Conservation (phyloP, 2,113 vertebrate species). For the Motacilla alba region DNA sequence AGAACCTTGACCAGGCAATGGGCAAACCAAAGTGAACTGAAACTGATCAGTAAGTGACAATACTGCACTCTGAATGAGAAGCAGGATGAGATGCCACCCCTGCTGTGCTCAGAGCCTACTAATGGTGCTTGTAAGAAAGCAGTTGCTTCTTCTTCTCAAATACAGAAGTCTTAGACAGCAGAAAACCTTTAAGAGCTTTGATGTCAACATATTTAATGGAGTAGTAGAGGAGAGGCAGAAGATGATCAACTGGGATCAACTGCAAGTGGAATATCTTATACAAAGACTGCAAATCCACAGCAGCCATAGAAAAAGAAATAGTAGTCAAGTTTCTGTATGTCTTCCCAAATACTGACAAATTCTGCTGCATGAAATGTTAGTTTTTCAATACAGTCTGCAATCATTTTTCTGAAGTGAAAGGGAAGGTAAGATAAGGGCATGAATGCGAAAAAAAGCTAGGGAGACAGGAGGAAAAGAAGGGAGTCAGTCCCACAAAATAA, state of each 20-base stretch:
- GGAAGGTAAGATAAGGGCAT: not conserved
- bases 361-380: not conserved
- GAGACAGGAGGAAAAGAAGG: not conserved
- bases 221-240: not conserved
- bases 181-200: not conserved
- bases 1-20: not conserved
- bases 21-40: not conserved
- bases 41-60: not conserved
- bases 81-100: not conserved
- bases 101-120: not conserved
- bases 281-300: not conserved
- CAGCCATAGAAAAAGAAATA: not conserved
- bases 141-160: not conserved
- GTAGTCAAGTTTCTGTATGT: not conserved
- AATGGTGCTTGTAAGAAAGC: not conserved
- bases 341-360: not conserved
- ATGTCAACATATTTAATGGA: not conserved
- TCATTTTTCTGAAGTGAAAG: not conserved
- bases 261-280: not conserved
- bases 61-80: not conserved
- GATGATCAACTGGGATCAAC: not conserved
- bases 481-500: not conserved
- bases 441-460: constrained; percentile 1
- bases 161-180: not conserved
- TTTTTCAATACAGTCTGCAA: not conserved